Base-by-base conservation (phyloP, 1,140 invertebrate species). In the Drosophila equinoxialis region DNA sequence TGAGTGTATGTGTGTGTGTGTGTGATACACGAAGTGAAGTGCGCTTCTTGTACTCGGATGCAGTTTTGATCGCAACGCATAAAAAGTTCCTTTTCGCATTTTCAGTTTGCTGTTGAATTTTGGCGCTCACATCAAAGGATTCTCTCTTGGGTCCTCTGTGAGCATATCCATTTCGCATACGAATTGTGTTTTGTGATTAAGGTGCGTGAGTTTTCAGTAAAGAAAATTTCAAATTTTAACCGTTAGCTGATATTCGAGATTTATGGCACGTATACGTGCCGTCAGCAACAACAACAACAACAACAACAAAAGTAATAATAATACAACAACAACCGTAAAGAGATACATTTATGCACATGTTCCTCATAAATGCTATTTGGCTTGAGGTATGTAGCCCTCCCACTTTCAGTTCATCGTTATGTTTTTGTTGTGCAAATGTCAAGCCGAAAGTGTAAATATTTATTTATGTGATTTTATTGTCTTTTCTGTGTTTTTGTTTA, bases 381-480 rank as follows among this genome's bases (percentile, higher is more conserved):
- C 54, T 73, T 42, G 30, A 30, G 20, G 7, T 51, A 51, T n/a
- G 17, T 23, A 23, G 2, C n/a, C n/a, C 13, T 39, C 42, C 2
- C n/a, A 20, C 51, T 75, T 77, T 30, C 1, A 30, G 30, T 30
- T 30, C 37, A 65, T 65, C 65, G 65, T 58, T 79, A 62, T 72
- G 68, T 58, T 68, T 26, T 26, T 4, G 30, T 30, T 30, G 30
- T 58, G 63, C 61, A 54, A 41, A 30, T 71, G 62, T 42, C 23
- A 67, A 39, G 75, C 42, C 17, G 6, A 81, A 68, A 84, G 73
- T 77, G 81, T 74, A 69, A 75, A 86, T 76, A 67, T 83, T 68
- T 77, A 39, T 82, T 79, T 83, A 79, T 87, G 71, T 68, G 68
- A 82, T 87, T 86, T 81, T 71, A 79, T 82, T 72, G 68, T 61